Conservation (phyloP, 2,797 vertebrate species). For the Netta rufina region DNA sequence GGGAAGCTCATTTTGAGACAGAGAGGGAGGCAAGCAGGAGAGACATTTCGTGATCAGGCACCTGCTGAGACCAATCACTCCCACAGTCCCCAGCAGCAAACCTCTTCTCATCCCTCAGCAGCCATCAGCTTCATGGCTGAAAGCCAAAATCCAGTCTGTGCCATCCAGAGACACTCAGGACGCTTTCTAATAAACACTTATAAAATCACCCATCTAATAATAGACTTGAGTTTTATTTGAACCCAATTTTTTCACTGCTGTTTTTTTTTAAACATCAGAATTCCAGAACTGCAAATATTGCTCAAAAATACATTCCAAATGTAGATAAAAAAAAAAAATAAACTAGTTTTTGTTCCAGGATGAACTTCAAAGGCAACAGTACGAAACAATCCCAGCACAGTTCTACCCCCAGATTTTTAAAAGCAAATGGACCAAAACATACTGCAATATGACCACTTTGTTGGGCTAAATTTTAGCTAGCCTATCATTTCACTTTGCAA, state of each 20-base stretch:
- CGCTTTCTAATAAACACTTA: not conserved
- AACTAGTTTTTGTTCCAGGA: not conserved
- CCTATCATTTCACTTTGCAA: not conserved
- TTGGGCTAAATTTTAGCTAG: not conserved
- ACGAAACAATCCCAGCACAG: not conserved
- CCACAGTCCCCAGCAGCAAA: not conserved
- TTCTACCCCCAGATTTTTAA: not conserved
- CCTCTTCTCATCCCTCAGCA: not conserved
- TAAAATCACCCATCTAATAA: not conserved
- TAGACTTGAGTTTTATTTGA: not conserved
- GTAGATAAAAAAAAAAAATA: not conserved
- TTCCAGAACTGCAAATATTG: not conserved
- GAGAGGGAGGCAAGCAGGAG: not conserved
- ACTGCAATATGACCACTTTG: not conserved
- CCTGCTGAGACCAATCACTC: constrained; percentile 45
- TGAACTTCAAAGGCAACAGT: not conserved
- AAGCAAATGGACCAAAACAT: not conserved
- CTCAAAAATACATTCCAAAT: not conserved
- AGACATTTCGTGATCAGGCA: not conserved
- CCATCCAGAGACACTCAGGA: not conserved
- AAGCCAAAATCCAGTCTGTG: not conserved
- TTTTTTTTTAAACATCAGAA: not conserved
- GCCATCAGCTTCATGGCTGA: not conserved
- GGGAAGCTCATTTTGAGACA: not conserved
- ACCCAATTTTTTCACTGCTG: not conserved